A percentile compares a stretch with the other conserved stretches of the same genome.
Evolutionary conservation across 1,140 invertebrate genomes (phyloP).

Genomic region (Cherax destructor): DNA sequence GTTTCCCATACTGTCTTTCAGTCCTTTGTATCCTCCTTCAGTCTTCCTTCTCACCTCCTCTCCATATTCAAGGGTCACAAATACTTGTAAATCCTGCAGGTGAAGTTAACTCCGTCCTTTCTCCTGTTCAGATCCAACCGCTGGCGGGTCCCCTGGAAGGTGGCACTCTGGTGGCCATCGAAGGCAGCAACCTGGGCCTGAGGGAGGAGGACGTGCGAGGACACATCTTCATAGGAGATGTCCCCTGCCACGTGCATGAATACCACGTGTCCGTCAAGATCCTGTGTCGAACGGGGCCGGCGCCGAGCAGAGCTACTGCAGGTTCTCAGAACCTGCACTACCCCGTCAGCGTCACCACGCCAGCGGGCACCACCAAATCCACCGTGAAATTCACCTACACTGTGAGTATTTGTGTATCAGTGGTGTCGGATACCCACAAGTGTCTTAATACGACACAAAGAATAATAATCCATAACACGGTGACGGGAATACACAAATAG

Average conservation of each 20-base stretch:
- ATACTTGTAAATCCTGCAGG: too few species aligned
- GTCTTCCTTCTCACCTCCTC: too few species aligned
- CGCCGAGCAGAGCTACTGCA: conserved; percentile 87
- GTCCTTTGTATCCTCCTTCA: too few species aligned
- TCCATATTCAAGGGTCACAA: too few species aligned
- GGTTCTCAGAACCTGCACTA: conserved; percentile 89
- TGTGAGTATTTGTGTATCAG: conserved; percentile 73
- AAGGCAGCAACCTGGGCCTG: conserved; percentile 95
- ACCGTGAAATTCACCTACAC: conserved; percentile 93
- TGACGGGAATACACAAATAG: too few species aligned
- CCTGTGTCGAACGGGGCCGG: conserved; percentile 88
- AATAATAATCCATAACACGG: too few species aligned
- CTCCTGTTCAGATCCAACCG: conserved; percentile 86
- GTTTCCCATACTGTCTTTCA: too few species aligned
- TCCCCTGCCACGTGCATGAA: conserved; percentile 89
- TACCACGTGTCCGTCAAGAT: conserved; percentile 95
- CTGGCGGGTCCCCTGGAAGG: conserved; percentile 95
- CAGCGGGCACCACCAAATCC: conserved; percentile 91
- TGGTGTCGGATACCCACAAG: background rate
- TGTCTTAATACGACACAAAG: too few species aligned
- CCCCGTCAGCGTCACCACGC: conserved; percentile 91
- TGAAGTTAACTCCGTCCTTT: too few species aligned
- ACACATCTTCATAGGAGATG: conserved; percentile 92
- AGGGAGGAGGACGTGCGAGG: conserved; percentile 92
- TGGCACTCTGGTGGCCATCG: conserved; percentile 95